phyloP scores from a whole-genome alignment of 2,113 vertebrate genomes.

The Bungarus multicinctus region DNA sequence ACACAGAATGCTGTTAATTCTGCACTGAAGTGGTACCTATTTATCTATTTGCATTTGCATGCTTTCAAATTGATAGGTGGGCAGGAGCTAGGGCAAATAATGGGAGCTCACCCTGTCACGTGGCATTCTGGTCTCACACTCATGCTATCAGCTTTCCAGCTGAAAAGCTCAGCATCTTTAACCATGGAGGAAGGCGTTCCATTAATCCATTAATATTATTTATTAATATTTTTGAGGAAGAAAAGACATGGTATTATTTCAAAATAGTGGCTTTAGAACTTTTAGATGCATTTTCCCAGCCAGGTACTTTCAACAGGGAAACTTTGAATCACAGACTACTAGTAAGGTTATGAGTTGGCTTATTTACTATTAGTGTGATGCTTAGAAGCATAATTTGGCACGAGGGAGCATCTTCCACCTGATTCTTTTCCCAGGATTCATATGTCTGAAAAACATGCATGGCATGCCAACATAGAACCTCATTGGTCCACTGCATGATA shows the following conservation, averaged over 20 bases:
- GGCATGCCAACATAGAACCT: background rate
- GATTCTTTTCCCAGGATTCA: background rate
- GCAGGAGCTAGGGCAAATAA: background rate
- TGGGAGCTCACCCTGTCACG: background rate
- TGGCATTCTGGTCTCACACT: background rate
- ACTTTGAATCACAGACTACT: background rate
- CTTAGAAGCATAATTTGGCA: background rate
- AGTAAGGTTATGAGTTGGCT: background rate
- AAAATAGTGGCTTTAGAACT: background rate
- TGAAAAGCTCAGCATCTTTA: background rate
- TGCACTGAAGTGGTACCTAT: background rate
- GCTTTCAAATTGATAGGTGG: background rate
- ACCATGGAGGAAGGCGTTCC: background rate
- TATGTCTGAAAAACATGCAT: background rate
- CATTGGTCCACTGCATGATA: background rate
- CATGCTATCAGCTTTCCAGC: background rate
- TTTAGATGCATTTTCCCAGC: background rate
- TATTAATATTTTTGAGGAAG: background rate
- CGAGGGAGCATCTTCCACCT: background rate
- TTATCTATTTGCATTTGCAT: background rate
- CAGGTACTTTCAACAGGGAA: background rate
- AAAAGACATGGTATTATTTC: background rate
- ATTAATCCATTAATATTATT: background rate
- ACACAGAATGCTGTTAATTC: background rate
- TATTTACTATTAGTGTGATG: background rate